Evolutionary conservation across 2,113 vertebrate species (phyloP).

Genomic region (Columba livia): DNA sequence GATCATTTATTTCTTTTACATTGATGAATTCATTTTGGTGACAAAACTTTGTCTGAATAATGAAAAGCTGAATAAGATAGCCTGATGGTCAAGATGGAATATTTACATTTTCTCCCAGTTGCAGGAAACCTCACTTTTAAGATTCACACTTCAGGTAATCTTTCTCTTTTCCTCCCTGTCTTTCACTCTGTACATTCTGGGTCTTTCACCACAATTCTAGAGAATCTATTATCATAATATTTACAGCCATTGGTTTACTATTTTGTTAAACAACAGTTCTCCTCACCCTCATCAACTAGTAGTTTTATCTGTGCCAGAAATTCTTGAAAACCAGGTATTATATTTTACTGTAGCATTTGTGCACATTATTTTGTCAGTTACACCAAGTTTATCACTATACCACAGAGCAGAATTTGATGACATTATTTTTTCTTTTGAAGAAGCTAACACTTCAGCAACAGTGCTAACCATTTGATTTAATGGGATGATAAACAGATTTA

Average conservation of each 20-base stretch:
- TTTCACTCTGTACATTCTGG: slow-evolving; percentile 27
- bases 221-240: not conserved
- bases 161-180: slow-evolving; percentile 48
- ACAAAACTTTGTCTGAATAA: slow-evolving; percentile 85
- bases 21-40: slow-evolving; percentile 90
- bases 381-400: not conserved
- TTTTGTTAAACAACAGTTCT: not conserved
- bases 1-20: slow-evolving; percentile 88
- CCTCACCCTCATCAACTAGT: not conserved
- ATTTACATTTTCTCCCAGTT: slow-evolving; percentile 78
- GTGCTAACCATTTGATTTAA: not conserved
- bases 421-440: not conserved
- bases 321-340: not conserved
- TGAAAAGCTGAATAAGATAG: slow-evolving; percentile 82
- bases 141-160: slow-evolving; percentile 69
- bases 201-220: not conserved
- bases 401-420: not conserved
- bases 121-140: slow-evolving; percentile 75
- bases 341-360: not conserved
- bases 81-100: slow-evolving; percentile 79
- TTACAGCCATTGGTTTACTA: not conserved
- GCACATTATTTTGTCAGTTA: not conserved
- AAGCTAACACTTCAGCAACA: not conserved
- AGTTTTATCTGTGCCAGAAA: not conserved
- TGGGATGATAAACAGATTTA: not conserved